Evolutionary conservation across 2,113 vertebrate species (phyloP).

Genomic region (Hemicordylus capensis): DNA sequence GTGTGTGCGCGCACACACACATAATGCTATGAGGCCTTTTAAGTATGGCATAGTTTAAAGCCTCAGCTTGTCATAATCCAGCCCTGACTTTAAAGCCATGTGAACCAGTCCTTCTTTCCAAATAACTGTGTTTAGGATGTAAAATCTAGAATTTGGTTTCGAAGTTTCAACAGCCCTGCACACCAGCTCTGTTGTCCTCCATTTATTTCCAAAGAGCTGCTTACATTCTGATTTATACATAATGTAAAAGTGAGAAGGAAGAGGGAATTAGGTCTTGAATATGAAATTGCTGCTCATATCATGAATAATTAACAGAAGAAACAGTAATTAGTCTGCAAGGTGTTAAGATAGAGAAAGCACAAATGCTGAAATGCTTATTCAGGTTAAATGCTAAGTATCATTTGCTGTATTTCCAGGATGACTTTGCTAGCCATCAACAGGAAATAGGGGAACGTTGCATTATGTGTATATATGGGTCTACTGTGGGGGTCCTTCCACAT

Average conservation of each 20-base stretch:
- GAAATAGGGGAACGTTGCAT: background rate
- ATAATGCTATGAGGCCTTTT: too few species aligned
- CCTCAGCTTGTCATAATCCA: too few species aligned
- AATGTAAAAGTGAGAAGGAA: slow-evolving; percentile 2
- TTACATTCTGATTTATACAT: slow-evolving; percentile 1
- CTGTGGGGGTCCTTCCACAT: background rate
- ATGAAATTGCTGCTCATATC: background rate
- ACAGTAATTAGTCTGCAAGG: background rate
- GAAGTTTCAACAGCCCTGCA: background rate
- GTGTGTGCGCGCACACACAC: too few species aligned
- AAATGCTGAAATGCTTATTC: background rate
- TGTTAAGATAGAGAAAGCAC: background rate
- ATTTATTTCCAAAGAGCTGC: background rate
- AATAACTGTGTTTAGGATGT: background rate
- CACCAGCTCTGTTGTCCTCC: background rate
- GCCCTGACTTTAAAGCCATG: too few species aligned
- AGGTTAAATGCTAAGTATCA: background rate
- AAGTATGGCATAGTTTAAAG: too few species aligned
- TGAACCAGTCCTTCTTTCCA: background rate
- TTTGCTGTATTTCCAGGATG: background rate
- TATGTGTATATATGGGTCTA: background rate
- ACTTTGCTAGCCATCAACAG: background rate
- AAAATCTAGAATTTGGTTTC: background rate
- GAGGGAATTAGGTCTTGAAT: slow-evolving; percentile 24
- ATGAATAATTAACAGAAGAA: background rate